Evolutionary conservation across 2,113 vertebrate species (phyloP).

Genomic region (Oreochromis spilurus): DNA sequence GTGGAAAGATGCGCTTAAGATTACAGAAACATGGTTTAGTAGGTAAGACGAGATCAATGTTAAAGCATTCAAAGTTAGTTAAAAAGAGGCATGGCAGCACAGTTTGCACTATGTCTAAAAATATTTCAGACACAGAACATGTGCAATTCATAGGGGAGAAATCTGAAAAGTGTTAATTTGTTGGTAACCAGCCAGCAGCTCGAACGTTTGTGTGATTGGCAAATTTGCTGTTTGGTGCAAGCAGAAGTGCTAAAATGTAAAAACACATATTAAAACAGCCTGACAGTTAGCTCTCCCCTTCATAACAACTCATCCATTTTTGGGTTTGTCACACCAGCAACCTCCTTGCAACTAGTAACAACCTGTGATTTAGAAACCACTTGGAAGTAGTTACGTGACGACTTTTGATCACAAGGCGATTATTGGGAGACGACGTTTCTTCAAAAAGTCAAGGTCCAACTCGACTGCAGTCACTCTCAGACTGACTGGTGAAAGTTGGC

Average conservation of each 20-base stretch:
- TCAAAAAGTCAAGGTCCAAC: background rate
- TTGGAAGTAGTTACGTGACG: background rate
- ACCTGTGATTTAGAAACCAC: background rate
- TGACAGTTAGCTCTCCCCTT: background rate
- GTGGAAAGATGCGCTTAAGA: background rate
- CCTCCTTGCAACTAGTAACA: background rate
- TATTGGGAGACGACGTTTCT: accelerated
- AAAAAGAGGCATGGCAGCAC: background rate
- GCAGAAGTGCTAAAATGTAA: background rate
- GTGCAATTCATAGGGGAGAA: background rate
- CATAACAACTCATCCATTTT: accelerated
- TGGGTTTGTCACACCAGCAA: background rate
- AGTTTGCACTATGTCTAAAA: no score
- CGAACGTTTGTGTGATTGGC: background rate
- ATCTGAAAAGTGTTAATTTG: background rate
- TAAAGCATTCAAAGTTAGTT: background rate
- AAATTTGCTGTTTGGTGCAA: background rate
- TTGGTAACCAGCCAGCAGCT: background rate
- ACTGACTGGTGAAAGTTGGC: background rate
- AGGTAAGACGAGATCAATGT: accelerated
- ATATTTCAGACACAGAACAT: background rate
- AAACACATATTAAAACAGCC: background rate
- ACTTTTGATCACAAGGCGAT: background rate
- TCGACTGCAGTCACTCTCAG: accelerated
- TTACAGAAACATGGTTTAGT: background rate